A percentile compares a stretch with the other conserved stretches of the same genome.
phyloP scores from a whole-genome alignment of 1,140 invertebrate genomes.

The Trichogramma pretiosum region DNA sequence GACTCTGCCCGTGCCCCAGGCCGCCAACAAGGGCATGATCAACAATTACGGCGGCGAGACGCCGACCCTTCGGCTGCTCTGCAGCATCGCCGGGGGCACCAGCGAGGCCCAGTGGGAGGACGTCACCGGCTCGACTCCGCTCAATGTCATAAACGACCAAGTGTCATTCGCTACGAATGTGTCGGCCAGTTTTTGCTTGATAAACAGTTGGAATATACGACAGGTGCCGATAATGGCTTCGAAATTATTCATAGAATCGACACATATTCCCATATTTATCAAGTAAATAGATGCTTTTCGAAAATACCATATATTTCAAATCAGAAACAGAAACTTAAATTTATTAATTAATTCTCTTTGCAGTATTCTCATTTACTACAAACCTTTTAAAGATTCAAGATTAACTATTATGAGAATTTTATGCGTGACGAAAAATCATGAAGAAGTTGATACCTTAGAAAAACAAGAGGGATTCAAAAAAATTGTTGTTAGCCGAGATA shows the following conservation, averaged over 20 bases:
- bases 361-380: constrained; percentile 91
- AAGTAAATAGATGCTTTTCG: no score
- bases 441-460: constrained; percentile 91
- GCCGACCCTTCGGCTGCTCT: constrained; percentile 89
- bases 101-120: constrained; percentile 99
- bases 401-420: constrained; percentile 93
- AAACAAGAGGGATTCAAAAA: constrained; percentile 94
- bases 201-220: constrained; percentile 93
- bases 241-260: constrained; percentile 75
- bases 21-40: constrained; percentile 94
- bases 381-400: constrained; percentile 83
- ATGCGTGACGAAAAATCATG: constrained; percentile 99
- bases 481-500: constrained; percentile 95
- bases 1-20: constrained; percentile 94
- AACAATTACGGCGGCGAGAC: constrained; percentile 89
- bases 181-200: constrained; percentile 98
- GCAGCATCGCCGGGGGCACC: constrained; percentile 96
- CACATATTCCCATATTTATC: constrained; percentile 75
- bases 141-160: constrained; percentile 97
- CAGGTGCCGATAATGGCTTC: constrained; percentile 98
- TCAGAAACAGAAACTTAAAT: no score
- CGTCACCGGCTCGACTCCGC: constrained; percentile 95
- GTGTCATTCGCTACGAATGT: constrained; percentile 99
- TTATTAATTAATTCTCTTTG: no score
- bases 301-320: no score